Percentiles rank a stretch among this genome's conserved stretches.
These are phyloP conservation scores for Abrostola tripartita DNA, from an alignment of 2,888 invertebrate genomes.

Conservation along the genomic window DNA sequence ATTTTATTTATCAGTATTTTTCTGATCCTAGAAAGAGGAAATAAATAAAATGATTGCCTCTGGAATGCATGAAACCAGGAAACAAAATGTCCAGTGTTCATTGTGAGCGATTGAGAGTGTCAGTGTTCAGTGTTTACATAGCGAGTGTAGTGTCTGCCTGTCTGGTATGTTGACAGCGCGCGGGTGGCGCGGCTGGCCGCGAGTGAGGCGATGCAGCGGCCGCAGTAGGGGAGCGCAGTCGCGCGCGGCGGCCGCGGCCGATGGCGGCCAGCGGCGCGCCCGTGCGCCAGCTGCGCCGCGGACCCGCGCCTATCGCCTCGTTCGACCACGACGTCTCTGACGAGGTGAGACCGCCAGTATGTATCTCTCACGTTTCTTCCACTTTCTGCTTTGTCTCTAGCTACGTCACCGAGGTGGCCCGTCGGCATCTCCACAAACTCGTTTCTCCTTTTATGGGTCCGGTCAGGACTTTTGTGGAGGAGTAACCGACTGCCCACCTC, in stretches of 20 bases:
- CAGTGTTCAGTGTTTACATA: too few relatives aligned
- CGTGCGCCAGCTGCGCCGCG: slow-evolving; percentile 92
- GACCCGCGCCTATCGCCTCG: slow-evolving; percentile 97
- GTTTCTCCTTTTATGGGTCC: not conserved
- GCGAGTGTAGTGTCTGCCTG: not conserved
- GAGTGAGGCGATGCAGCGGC: slow-evolving; percentile 23
- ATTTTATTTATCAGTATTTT: too few relatives aligned
- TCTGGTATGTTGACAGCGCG: not conserved
- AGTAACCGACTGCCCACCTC: slow-evolving; percentile 6
- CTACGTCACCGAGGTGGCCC: not conserved
- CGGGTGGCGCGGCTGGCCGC: not conserved
- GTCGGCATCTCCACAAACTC: not conserved
- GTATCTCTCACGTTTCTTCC: slow-evolving; percentile 80
- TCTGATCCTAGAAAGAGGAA: too few relatives aligned
- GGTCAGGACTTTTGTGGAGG: too few relatives aligned
- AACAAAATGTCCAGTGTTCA: too few relatives aligned
- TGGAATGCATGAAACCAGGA: too few relatives aligned
- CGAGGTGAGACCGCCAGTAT: slow-evolving; percentile 90
- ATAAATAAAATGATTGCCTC: too few relatives aligned
- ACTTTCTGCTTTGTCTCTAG: slow-evolving; percentile 62
- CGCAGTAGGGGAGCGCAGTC: slow-evolving; percentile 27
- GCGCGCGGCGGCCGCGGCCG: slow-evolving; percentile 44
- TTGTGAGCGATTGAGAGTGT: too few relatives aligned
- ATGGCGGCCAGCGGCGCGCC: slow-evolving; percentile 70
- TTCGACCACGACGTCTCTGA: slow-evolving; percentile 96